phyloP scores from a whole-genome alignment of 2,888 invertebrate species.

The Orthosia incerta region DNA sequence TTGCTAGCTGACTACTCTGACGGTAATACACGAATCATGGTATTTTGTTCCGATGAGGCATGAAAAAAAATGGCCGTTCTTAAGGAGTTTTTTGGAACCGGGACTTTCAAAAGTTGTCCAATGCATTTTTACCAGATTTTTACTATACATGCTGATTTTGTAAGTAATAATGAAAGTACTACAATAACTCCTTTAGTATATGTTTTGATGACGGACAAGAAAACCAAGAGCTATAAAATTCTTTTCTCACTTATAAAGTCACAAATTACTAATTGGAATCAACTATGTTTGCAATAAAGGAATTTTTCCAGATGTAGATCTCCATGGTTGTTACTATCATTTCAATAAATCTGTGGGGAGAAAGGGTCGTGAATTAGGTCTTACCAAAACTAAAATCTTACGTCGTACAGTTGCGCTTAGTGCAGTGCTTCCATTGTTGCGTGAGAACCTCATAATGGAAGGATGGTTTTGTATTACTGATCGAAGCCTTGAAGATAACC shows the following conservation, averaged over 20 bases:
- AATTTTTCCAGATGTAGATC: not conserved
- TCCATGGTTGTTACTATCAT: conserved; percentile 5
- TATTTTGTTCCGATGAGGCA: no score
- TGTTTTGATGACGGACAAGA: not conserved
- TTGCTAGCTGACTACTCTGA: not conserved
- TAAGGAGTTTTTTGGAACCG: not conserved
- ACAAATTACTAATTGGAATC: conserved; percentile 1
- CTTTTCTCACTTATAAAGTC: not conserved
- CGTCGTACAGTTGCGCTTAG: not conserved
- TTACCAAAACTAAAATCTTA: not conserved
- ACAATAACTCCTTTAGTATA: conserved; percentile 2
- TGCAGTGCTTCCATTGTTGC: no score
- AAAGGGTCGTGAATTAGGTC: not conserved
- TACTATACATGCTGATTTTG: conserved; percentile 2
- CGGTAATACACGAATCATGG: no score
- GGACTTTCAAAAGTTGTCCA: conserved; percentile 6
- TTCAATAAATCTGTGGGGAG: conserved; percentile 5
- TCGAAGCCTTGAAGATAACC: no score
- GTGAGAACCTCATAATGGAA: no score
- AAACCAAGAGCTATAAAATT: not conserved
- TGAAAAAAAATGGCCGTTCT: no score
- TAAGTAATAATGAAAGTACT: not conserved
- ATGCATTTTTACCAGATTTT: not conserved
- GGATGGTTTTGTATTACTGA: no score
- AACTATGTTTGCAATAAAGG: not conserved